phyloP scores from a whole-genome alignment of 2,113 vertebrate species.

The Machaerirhynchus nigripectus region DNA sequence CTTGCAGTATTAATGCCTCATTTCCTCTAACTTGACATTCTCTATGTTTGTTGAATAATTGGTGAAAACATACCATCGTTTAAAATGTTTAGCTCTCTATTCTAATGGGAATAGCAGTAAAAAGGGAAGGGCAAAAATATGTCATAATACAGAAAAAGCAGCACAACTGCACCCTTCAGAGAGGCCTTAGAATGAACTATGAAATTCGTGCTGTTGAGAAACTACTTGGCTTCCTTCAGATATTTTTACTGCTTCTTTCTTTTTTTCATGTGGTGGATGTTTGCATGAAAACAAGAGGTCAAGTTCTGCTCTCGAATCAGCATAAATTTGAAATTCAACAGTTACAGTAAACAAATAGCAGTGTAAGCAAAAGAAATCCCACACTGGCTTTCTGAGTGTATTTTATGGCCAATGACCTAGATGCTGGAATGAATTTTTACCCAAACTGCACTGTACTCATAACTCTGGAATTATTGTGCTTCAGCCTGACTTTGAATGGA shows the following conservation, averaged over 20 bases:
- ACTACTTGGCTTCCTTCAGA: not conserved
- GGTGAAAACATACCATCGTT: not conserved
- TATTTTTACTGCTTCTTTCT: not conserved
- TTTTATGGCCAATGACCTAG: constrained; percentile 24
- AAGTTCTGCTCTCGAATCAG: constrained; percentile 14
- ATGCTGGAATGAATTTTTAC: constrained; percentile 11
- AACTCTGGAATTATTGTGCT: not conserved
- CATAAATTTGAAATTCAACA: constrained; percentile 55
- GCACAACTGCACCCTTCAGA: not conserved
- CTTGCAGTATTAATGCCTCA: not conserved
- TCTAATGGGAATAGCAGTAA: constrained; percentile 5
- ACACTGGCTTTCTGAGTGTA: not conserved
- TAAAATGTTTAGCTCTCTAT: constrained; percentile 6
- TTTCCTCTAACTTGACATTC: constrained; percentile 32
- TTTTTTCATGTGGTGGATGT: not conserved
- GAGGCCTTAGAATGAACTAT: not conserved
- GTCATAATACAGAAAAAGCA: not conserved
- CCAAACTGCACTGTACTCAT: not conserved
- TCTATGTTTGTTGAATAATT: not conserved
- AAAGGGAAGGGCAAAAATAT: not conserved
- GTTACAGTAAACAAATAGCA: constrained; percentile 24
- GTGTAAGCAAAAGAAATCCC: constrained; percentile 26
- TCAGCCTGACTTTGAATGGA: not conserved
- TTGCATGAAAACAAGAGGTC: constrained; percentile 49
- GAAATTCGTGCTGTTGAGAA: constrained; percentile 4